These are phyloP conservation scores for Melanostigma gelatinosum DNA, from an alignment of 2,113 vertebrate genomes.

Conservation along the genomic window DNA sequence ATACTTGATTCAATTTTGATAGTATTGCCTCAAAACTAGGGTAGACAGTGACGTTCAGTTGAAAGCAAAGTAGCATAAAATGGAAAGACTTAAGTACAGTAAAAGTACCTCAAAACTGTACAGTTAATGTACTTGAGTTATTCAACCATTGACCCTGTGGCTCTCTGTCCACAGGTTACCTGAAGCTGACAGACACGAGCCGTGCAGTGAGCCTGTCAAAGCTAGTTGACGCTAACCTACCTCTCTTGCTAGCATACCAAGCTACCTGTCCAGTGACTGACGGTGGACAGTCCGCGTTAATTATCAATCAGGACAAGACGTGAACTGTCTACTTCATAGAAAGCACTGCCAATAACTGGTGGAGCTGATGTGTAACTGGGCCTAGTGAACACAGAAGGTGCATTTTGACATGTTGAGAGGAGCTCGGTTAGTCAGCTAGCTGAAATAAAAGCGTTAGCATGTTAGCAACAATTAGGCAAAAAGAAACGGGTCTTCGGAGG, in stretches of 20 bases:
- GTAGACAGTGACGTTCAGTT: background rate
- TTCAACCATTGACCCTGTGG: too few relatives aligned
- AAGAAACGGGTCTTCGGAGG: background rate
- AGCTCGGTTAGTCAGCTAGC: background rate
- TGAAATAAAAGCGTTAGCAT: constrained; percentile 9
- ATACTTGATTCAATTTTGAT: background rate
- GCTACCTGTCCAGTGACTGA: background rate
- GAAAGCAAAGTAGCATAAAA: background rate
- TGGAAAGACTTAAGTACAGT: too few relatives aligned
- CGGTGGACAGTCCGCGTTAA: background rate
- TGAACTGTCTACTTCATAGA: background rate
- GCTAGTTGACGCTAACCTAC: background rate
- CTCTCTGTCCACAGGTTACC: background rate
- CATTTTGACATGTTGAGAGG: background rate
- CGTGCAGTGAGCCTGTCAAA: background rate
- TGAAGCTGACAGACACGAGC: background rate
- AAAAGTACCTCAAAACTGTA: background rate
- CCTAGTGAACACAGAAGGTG: background rate
- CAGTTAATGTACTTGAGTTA: too few relatives aligned
- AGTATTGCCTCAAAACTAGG: background rate
- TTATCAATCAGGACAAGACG: background rate
- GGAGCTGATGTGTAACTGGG: background rate
- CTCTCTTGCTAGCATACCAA: background rate
- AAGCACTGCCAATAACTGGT: background rate
- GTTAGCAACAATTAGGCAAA: background rate